Percentiles rank a stretch among this genome's conserved stretches.
phyloP scores from a whole-genome alignment of 2,797 vertebrate species.

The Takifugu ocellatus region DNA sequence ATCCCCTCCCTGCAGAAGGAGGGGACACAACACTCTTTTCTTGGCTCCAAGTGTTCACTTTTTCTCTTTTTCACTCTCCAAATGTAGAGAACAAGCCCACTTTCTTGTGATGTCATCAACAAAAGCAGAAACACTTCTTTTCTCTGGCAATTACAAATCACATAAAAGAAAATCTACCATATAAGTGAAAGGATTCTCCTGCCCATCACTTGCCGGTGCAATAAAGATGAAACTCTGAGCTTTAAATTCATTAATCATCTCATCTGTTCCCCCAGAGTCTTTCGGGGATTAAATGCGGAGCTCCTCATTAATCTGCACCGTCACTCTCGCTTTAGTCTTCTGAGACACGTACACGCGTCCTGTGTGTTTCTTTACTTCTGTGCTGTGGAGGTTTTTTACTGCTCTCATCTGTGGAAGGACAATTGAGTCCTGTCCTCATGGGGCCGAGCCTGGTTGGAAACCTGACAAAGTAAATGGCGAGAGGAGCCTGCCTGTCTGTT shows the following conservation, averaged over 20 bases:
- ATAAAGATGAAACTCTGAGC: neutral
- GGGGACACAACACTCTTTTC: conserved; percentile 23
- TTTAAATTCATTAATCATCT: neutral
- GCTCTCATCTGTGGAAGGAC: conserved; percentile 29
- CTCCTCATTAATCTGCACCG: neutral
- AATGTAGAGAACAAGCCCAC: conserved; percentile 6
- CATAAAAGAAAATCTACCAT: neutral
- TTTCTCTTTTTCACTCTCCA: conserved; percentile 21
- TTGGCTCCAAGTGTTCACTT: conserved; percentile 26
- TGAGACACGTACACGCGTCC: no score
- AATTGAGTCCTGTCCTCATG: conserved; percentile 40
- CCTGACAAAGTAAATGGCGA: conserved; percentile 43
- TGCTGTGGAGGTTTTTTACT: neutral
- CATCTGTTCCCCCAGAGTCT: neutral
- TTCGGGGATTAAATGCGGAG: neutral
- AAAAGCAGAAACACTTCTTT: no score
- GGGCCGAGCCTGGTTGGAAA: conserved; percentile 49
- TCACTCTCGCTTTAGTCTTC: neutral
- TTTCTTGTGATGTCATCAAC: no score
- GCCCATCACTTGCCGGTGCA: no score
- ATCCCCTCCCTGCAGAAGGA: conserved; percentile 46
- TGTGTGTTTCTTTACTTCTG: no score
- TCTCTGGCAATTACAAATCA: no score
- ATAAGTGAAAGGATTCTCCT: neutral
- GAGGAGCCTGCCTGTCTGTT: conserved; percentile 60